phyloP scores from a whole-genome alignment of 2,888 invertebrate genomes.

The Spisula subtruncata region DNA sequence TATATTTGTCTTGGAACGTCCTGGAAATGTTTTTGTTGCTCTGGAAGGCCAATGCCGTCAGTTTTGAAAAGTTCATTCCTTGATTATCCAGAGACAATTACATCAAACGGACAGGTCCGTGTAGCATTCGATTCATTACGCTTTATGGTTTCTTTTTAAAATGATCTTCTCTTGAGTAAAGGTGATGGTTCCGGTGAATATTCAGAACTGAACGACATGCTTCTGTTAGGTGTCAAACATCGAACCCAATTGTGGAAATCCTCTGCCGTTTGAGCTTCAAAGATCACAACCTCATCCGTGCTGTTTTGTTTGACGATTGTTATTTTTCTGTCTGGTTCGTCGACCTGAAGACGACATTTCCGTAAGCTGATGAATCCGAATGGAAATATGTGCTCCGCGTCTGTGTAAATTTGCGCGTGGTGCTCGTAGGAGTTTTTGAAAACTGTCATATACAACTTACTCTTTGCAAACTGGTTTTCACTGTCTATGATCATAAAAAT shows the following conservation, averaged over 20 bases:
- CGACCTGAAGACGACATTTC: neutral
- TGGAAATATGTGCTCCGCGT: neutral
- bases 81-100: too few species aligned
- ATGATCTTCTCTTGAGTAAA: too few species aligned
- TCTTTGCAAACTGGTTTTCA: neutral
- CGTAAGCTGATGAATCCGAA: conserved; percentile 20
- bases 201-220: neutral
- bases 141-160: too few species aligned
- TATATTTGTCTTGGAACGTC: too few species aligned
- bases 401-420: conserved; percentile 29
- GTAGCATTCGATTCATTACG: too few species aligned
- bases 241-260: neutral
- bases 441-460: conserved; percentile 37
- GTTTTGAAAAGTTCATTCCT: too few species aligned
- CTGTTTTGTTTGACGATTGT: neutral
- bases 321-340: neutral
- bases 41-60: too few species aligned
- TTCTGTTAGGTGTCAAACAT: conserved; percentile 16
- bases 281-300: neutral
- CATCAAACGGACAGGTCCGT: too few species aligned
- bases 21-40: too few species aligned
- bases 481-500: neutral
- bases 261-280: neutral
- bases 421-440: conserved; percentile 36
- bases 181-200: conserved; percentile 30